Evolutionary conservation across 2,113 vertebrate species (phyloP), one percentile per base, ranked within the genome.

Genomic region (Xerus inauris): DNA sequence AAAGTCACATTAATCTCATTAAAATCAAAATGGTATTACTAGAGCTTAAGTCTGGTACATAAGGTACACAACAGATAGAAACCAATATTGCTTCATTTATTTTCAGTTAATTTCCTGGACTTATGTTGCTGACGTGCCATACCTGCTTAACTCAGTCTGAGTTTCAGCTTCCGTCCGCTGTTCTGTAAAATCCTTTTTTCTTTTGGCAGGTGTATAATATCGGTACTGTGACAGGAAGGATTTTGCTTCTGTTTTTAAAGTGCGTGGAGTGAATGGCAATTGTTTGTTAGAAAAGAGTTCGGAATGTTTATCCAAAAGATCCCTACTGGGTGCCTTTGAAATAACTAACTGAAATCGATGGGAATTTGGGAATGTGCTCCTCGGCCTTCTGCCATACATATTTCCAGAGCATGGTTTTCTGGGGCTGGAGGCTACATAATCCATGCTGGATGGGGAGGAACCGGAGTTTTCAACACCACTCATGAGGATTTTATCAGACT

Each of bases 191-290:
- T 93, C 94, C 71, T 64, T 97, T 96, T 97, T 99, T 87, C 97
- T 98, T 96, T 26, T 98, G 40, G 99, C 99, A 81, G 99, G 98
- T 67, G 98, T 99, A 95, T 99, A 99, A 96, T 99, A 99, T 57
- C 99, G 99, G 95, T 99, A 99, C 26, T 98, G 98, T 30, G 98
- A 98, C 90, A 99, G 98, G 94, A 98, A 98, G 30, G 99, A 99
- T 95, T 99, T 99, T 76, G 98, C 99, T 82, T 99, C 98, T 17
- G 99, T 99, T 96, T 99, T 99, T 85, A 99, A 98, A 20, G 99
- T 99, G 92, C 99, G 99, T 26, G 99, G 99, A 14, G 99, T 99
- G 88, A 99, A 99, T 35, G 99, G 99, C 91, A 98, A 98, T 0
- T 92, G 98, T 24, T 98, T 97, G 51, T 97, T 94, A 9, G 99